These are phyloP conservation scores for Rhadina sibilatrix DNA, from an alignment of 2,113 vertebrate species.

Conservation along the genomic window DNA sequence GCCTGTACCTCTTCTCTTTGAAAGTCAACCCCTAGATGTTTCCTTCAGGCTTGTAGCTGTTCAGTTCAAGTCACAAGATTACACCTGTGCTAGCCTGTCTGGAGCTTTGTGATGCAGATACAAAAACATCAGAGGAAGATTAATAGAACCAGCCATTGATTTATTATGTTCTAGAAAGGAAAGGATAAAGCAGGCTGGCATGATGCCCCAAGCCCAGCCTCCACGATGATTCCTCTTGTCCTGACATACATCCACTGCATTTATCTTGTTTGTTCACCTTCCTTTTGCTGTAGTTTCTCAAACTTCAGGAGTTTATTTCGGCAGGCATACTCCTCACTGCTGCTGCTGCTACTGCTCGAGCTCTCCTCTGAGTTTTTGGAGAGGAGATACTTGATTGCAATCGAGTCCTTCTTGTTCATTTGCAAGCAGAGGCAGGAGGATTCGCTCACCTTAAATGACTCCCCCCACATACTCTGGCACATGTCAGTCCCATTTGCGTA, in stretches of 20 bases:
- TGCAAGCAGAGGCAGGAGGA: slow-evolving; percentile 71
- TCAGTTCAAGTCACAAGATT: slow-evolving; percentile 6
- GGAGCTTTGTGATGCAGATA: slow-evolving; percentile 27
- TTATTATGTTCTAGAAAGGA: slow-evolving; percentile 27
- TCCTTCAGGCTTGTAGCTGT: background rate
- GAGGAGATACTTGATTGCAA: slow-evolving; percentile 39
- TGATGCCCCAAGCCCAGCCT: background rate
- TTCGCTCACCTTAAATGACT: slow-evolving; percentile 62
- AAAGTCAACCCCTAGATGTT: background rate
- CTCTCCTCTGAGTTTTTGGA: slow-evolving; percentile 46
- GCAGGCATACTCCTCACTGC: slow-evolving; percentile 40
- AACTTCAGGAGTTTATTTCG: slow-evolving; percentile 9
- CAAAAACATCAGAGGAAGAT: slow-evolving; percentile 32
- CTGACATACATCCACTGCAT: background rate
- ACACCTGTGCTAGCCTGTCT: slow-evolving; percentile 31
- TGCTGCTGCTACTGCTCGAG: slow-evolving; percentile 35
- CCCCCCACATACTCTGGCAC: slow-evolving; percentile 72
- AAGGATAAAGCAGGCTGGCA: background rate
- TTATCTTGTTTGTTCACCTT: slow-evolving; percentile 16
- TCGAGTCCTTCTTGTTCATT: slow-evolving; percentile 62
- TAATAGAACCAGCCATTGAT: slow-evolving; percentile 18
- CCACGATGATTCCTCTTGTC: background rate
- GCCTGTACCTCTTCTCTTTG: background rate
- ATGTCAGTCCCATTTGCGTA: slow-evolving; percentile 65
- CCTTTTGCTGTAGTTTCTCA: background rate